These are phyloP conservation scores for Nyctibius bracteatus DNA, from an alignment of 2,113 vertebrate genomes.

Conservation along the genomic window DNA sequence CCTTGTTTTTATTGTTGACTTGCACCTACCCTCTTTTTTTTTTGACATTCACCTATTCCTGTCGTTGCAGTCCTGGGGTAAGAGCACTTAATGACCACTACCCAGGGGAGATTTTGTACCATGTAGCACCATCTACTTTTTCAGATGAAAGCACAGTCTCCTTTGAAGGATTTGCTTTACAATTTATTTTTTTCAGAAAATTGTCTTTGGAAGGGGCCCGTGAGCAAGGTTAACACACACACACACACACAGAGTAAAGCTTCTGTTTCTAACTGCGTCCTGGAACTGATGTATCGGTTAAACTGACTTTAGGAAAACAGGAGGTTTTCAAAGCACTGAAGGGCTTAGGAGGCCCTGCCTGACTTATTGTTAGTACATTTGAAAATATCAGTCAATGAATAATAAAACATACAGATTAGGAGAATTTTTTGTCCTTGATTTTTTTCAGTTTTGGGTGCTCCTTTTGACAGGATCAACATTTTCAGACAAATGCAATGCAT, in stretches of 20 bases:
- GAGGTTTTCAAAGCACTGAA: not conserved
- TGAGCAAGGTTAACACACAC: not conserved
- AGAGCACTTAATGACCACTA: not conserved
- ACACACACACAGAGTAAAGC: not conserved
- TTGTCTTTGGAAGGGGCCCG: not conserved
- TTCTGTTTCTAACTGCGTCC: not conserved
- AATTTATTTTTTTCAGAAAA: not conserved
- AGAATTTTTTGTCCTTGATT: not conserved
- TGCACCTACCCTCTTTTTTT: not conserved
- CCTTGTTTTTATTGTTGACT: not conserved
- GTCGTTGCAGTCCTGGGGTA: not conserved
- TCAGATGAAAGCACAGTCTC: not conserved
- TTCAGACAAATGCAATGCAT: not conserved
- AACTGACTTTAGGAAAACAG: not conserved
- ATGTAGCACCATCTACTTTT: not conserved
- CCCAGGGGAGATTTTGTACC: not conserved
- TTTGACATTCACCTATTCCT: not conserved
- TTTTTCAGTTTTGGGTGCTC: not conserved
- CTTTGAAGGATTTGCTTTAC: not conserved
- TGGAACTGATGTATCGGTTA: not conserved
- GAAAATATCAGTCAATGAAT: not conserved
- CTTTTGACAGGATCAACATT: not conserved
- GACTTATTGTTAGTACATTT: not conserved
- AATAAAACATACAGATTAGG: not conserved
- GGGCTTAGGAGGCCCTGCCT: not conserved